phyloP scores from a whole-genome alignment of 1,140 invertebrate genomes.

The Danaus melanippus region DNA sequence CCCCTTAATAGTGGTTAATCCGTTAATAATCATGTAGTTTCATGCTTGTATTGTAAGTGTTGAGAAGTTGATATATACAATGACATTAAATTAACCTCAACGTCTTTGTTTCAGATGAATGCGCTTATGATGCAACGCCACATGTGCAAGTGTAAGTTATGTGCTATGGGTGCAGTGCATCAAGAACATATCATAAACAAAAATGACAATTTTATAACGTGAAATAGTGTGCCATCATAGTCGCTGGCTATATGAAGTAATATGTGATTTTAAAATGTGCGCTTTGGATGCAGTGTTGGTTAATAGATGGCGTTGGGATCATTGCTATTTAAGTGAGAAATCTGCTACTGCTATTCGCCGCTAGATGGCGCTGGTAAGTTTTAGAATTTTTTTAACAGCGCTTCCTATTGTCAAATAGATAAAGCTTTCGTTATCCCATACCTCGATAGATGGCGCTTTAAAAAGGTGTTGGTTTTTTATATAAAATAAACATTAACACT shows the following conservation, averaged over 20 bases:
- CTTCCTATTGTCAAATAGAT: slow-evolving; percentile 39
- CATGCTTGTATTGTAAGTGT: too few relatives aligned
- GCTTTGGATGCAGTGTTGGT: slow-evolving; percentile 64
- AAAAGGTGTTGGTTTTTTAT: not conserved
- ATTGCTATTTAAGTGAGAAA: slow-evolving; percentile 39
- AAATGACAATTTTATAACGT: slow-evolving; percentile 40
- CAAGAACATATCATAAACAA: slow-evolving; percentile 28
- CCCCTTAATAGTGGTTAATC: too few relatives aligned
- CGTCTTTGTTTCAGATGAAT: slow-evolving; percentile 55
- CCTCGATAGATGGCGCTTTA: slow-evolving; percentile 31
- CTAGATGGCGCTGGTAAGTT: slow-evolving; percentile 56
- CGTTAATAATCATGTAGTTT: too few relatives aligned
- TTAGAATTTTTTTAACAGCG: slow-evolving; percentile 12
- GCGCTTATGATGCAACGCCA: slow-evolving; percentile 47
- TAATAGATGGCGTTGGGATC: slow-evolving; percentile 52
- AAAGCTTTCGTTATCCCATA: not conserved
- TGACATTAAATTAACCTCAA: not conserved
- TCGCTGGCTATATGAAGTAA: slow-evolving; percentile 12
- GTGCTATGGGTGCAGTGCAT: slow-evolving; percentile 39
- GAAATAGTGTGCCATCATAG: slow-evolving; percentile 32
- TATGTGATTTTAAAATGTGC: slow-evolving; percentile 46
- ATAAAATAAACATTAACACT: not conserved
- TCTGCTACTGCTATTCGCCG: slow-evolving; percentile 34
- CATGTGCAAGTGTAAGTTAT: slow-evolving; percentile 46
- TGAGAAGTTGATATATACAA: too few relatives aligned